Evolutionary conservation across 2,888 invertebrate species (phyloP).

Genomic region (Heliothis peltigera): DNA sequence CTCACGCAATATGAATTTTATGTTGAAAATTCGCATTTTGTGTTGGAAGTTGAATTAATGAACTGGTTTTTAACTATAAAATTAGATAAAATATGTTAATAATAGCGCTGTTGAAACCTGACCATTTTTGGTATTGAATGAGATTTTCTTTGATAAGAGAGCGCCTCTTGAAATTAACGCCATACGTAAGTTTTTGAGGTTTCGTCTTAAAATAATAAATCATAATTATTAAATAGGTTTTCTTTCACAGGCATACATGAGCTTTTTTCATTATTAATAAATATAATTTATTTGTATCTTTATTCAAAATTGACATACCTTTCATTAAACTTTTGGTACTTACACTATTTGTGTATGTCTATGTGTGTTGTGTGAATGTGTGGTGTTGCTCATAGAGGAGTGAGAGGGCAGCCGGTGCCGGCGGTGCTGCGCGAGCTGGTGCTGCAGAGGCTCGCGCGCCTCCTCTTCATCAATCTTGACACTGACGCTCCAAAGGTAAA

Average conservation of each 20-base stretch:
- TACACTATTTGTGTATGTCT: too few species aligned
- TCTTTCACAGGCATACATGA: neutral
- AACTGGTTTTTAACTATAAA: constrained; percentile 22
- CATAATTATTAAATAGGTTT: neutral
- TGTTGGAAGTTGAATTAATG: constrained; percentile 35
- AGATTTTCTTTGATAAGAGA: constrained; percentile 19
- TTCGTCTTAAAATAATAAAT: too few species aligned
- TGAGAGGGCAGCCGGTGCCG: constrained; percentile 94
- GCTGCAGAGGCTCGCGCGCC: constrained; percentile 93
- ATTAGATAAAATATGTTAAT: constrained; percentile 47
- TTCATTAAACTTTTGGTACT: too few species aligned
- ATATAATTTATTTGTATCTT: too few species aligned
- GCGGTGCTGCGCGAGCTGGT: constrained; percentile 92
- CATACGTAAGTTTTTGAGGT: too few species aligned
- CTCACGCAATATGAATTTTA: constrained; percentile 44
- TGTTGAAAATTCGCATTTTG: constrained; percentile 47
- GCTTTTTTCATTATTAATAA: neutral
- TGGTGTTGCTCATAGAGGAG: constrained; percentile 91
- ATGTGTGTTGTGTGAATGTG: constrained; percentile 67
- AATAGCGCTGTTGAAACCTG: constrained; percentile 6
- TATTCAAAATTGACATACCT: too few species aligned
- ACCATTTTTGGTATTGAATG: constrained; percentile 7
- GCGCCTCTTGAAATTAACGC: too few species aligned
- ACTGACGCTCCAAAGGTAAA: constrained; percentile 83
- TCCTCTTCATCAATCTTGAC: constrained; percentile 93